Conservation (phyloP, 2,113 vertebrate genomes). For the Mohoua ochrocephala region DNA sequence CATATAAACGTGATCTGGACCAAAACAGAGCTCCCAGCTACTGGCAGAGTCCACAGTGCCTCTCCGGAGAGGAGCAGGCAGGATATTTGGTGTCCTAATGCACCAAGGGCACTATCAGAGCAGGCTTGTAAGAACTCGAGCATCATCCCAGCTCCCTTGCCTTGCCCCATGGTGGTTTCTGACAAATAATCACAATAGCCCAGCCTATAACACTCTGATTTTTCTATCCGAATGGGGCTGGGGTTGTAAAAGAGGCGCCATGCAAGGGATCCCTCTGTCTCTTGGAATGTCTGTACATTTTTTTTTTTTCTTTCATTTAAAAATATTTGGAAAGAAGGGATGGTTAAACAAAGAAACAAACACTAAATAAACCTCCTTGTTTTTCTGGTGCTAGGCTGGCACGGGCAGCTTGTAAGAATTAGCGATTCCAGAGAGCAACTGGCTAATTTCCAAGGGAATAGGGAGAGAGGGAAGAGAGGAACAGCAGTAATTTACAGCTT, state of each 20-base stretch:
- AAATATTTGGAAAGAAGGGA: background rate
- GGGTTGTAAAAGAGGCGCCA: background rate
- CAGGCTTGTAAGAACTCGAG: background rate
- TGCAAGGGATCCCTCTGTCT: background rate
- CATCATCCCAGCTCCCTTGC: background rate
- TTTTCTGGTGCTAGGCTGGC: background rate
- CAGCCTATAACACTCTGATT: background rate
- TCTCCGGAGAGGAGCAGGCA: background rate
- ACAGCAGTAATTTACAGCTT: constrained; percentile 20
- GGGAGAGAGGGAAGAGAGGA: background rate
- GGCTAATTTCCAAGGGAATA: constrained; percentile 43
- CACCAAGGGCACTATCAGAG: background rate
- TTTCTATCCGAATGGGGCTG: background rate
- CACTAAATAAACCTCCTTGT: background rate
- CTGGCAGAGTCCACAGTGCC: background rate
- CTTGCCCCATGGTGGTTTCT: background rate
- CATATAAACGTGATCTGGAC: background rate
- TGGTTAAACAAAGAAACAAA: background rate
- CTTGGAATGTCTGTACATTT: background rate
- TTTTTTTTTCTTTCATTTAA: background rate
- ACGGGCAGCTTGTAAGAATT: background rate
- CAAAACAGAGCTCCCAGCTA: accelerated
- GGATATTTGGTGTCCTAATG: background rate
- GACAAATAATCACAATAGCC: background rate
- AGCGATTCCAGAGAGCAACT: constrained; percentile 30